A percentile compares a stretch with the other conserved stretches of the same genome.
phyloP scores from a whole-genome alignment of 2,888 invertebrate species.

The Panopea generosa region DNA sequence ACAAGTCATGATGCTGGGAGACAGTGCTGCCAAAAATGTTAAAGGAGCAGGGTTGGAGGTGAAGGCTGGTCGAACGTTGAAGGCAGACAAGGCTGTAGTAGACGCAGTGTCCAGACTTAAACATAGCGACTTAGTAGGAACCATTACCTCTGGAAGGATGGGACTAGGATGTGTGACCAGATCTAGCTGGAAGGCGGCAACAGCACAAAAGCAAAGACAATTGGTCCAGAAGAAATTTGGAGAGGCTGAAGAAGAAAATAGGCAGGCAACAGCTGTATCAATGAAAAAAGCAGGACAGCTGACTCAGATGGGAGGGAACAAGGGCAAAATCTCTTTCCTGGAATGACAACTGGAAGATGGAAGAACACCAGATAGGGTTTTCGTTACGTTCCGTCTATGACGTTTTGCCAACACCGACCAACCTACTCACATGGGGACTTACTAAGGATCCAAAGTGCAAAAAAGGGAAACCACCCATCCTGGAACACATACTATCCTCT shows the following conservation, averaged over 20 bases:
- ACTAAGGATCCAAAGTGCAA: background rate
- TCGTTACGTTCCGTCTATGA: too few species aligned
- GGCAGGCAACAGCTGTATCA: background rate
- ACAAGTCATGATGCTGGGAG: slow-evolving; percentile 3
- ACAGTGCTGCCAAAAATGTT: background rate
- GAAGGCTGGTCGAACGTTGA: background rate
- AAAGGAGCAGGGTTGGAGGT: background rate
- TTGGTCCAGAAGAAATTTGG: background rate
- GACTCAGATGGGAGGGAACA: background rate
- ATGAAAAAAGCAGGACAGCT: background rate
- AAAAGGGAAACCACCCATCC: too few species aligned
- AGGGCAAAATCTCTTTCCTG: too few species aligned
- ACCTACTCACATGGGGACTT: background rate
- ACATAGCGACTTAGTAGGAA: slow-evolving; percentile 7
- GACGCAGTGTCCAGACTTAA: background rate
- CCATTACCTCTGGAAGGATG: background rate
- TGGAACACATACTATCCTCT: too few species aligned
- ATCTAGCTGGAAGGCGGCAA: background rate
- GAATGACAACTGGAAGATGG: too few species aligned
- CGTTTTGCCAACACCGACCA: background rate
- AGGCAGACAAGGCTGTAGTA: background rate
- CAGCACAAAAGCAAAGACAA: background rate
- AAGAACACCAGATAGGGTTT: too few species aligned
- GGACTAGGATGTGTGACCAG: background rate
- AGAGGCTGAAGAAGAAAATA: background rate